These are phyloP conservation scores for Molorchus minor DNA, from an alignment of 2,888 invertebrate species.

Conservation along the genomic window DNA sequence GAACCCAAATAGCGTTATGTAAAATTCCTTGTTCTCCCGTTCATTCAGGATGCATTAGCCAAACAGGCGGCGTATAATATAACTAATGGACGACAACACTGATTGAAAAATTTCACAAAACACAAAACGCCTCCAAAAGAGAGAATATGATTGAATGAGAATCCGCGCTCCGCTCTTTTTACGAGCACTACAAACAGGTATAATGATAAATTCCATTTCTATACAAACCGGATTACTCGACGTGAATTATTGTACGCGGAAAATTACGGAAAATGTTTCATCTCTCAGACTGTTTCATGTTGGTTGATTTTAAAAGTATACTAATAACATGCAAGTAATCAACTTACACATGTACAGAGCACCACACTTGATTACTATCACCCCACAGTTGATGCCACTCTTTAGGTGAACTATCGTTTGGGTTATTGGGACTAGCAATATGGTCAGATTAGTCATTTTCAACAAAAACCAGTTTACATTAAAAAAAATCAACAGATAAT, in stretches of 20 bases:
- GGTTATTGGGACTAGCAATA: too few species aligned
- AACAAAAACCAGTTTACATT: too few species aligned
- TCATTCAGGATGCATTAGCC: conserved; percentile 59
- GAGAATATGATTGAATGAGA: conserved; percentile 59
- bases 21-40: conserved; percentile 59
- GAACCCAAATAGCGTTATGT: conserved; percentile 58
- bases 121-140: conserved; percentile 57
- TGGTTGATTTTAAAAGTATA: background rate
- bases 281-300: background rate
- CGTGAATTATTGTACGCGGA: background rate
- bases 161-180: conserved; percentile 41
- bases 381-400: too few species aligned
- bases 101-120: conserved; percentile 63
- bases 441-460: too few species aligned
- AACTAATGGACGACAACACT: conserved; percentile 63
- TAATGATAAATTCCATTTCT: conserved; percentile 37
- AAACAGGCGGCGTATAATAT: conserved; percentile 61
- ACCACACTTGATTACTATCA: too few species aligned
- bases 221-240: conserved; percentile 24
- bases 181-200: conserved; percentile 34
- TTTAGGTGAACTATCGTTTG: too few species aligned
- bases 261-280: background rate
- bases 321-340: too few species aligned
- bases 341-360: too few species aligned
- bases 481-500: too few species aligned